Conservation (phyloP, 2,888 invertebrate genomes). For the Ecliptopera silaceata region DNA sequence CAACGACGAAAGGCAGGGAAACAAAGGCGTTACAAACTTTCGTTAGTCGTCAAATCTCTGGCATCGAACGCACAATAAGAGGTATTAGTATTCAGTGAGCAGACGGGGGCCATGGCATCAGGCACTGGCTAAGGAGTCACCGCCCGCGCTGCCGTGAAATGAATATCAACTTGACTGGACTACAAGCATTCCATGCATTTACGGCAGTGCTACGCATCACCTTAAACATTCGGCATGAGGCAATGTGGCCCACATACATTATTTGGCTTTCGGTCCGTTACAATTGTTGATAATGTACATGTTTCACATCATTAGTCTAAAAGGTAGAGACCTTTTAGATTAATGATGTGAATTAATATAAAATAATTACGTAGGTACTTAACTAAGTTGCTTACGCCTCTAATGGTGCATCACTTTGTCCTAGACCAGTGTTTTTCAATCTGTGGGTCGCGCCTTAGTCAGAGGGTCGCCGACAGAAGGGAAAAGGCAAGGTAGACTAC, state of each 20-base stretch:
- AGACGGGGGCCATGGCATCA: conserved; percentile 61
- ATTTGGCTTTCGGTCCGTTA: conserved; percentile 70
- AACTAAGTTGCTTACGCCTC: too few species aligned
- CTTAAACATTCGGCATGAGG: conserved; percentile 66
- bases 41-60: conserved; percentile 59
- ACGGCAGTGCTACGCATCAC: conserved; percentile 59
- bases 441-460: too few species aligned
- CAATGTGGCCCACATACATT: conserved; percentile 69
- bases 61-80: conserved; percentile 61
- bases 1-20: conserved; percentile 69
- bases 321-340: conserved; percentile 12
- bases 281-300: conserved; percentile 42
- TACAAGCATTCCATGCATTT: conserved; percentile 63
- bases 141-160: conserved; percentile 69
- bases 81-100: conserved; percentile 74
- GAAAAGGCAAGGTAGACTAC: too few species aligned
- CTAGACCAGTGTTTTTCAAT: too few species aligned
- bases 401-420: too few species aligned
- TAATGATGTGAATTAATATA: conserved; percentile 41
- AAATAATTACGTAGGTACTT: too few species aligned
- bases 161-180: conserved; percentile 66
- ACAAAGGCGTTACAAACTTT: conserved; percentile 76
- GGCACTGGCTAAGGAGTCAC: conserved; percentile 74
- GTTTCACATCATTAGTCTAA: conserved; percentile 38
- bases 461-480: too few species aligned